phyloP scores from a whole-genome alignment of 2,888 invertebrate species.

The Nycteola revayana region DNA sequence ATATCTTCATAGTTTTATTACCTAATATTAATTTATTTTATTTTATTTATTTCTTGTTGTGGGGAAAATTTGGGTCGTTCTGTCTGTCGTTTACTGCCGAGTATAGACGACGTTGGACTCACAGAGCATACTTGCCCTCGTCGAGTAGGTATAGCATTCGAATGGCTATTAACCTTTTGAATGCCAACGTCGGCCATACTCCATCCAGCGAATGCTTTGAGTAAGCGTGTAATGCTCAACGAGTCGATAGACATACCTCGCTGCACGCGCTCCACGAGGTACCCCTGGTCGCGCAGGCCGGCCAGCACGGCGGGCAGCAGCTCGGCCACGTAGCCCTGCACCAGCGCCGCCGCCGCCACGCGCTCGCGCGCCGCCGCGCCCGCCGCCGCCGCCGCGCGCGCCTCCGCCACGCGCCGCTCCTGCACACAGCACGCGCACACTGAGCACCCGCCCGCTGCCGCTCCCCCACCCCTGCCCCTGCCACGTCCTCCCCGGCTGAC shows the following conservation, averaged over 20 bases:
- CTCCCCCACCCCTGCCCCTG: neutral
- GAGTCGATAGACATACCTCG: conserved; percentile 79
- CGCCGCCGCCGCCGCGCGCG: conserved; percentile 83
- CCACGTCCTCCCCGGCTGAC: conserved; percentile 37
- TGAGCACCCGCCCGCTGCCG: neutral
- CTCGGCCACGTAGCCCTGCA: conserved; percentile 93
- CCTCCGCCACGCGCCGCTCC: conserved; percentile 88
- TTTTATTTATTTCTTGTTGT: too few relatives aligned
- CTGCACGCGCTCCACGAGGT: conserved; percentile 83
- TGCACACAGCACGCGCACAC: conserved; percentile 33
- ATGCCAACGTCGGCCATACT: too few relatives aligned
- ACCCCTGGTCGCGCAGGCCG: conserved; percentile 89
- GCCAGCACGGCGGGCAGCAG: conserved; percentile 92
- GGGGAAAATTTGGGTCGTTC: too few relatives aligned
- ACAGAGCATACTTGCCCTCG: too few relatives aligned
- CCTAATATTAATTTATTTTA: too few relatives aligned
- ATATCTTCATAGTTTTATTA: too few relatives aligned
- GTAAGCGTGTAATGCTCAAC: too few relatives aligned
- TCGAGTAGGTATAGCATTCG: too few relatives aligned
- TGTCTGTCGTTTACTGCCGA: too few relatives aligned
- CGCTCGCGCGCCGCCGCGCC: conserved; percentile 91
- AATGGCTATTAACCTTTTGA: too few relatives aligned
- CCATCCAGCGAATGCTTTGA: too few relatives aligned
- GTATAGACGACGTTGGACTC: too few relatives aligned
- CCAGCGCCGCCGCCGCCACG: conserved; percentile 90